phyloP scores from a whole-genome alignment of 2,888 invertebrate genomes.

The Rotaria sp. region DNA sequence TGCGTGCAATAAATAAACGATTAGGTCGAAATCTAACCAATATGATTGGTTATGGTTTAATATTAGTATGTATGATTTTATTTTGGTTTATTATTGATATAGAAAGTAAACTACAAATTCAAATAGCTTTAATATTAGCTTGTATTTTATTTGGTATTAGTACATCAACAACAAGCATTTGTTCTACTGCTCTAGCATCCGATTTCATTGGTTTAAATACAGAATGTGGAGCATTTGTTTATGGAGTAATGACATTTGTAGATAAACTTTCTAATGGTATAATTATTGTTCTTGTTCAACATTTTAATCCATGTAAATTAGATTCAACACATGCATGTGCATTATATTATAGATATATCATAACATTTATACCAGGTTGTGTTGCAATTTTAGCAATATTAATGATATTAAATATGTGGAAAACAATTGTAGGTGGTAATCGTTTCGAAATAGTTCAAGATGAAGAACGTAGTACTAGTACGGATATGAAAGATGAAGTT shows the following conservation, averaged over 20 bases:
- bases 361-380: neutral
- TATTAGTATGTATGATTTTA: neutral
- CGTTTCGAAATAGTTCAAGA: neutral
- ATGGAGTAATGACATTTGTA: conserved; percentile 82
- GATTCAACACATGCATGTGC: neutral
- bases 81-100: conserved; percentile 30
- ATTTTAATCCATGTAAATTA: conserved; percentile 61
- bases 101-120: neutral
- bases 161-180: conserved; percentile 76
- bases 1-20: conserved; percentile 65
- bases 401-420: neutral
- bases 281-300: conserved; percentile 75
- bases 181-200: conserved; percentile 78
- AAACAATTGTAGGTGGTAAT: neutral
- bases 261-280: conserved; percentile 83
- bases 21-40: conserved; percentile 55
- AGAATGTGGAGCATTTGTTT: conserved; percentile 73
- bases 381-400: neutral
- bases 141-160: conserved; percentile 68
- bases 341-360: neutral
- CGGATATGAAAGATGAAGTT: no score
- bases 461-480: no score
- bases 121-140: conserved; percentile 30
- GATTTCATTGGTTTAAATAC: conserved; percentile 78
- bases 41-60: neutral